Percentiles rank a stretch among this genome's conserved stretches.
phyloP scores from a whole-genome alignment of 2,797 vertebrate species.

The Crocidura indochinensis region DNA sequence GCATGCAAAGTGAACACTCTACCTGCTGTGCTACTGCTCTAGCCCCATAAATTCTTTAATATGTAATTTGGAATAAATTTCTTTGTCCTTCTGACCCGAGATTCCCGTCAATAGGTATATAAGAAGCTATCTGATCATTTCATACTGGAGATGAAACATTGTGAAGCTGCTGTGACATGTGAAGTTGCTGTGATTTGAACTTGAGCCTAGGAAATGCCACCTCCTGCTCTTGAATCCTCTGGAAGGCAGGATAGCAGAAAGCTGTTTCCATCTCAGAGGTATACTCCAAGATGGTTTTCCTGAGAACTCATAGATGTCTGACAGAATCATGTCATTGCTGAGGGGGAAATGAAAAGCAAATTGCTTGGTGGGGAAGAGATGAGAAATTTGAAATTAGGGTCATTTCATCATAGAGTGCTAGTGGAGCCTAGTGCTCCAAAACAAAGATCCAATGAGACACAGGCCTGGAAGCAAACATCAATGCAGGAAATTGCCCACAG shows the following conservation, averaged over 20 bases:
- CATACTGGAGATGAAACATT: constrained; percentile 16
- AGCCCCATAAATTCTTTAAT: too few relatives aligned
- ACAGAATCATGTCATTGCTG: not conserved
- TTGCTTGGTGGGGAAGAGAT: not conserved
- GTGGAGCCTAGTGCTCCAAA: too few relatives aligned
- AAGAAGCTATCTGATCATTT: not conserved
- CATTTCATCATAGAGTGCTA: too few relatives aligned
- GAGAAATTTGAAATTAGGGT: too few relatives aligned
- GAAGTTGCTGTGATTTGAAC: not conserved
- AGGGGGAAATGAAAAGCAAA: not conserved
- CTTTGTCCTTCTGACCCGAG: constrained; percentile 18
- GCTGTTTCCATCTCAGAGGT: not conserved
- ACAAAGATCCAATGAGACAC: too few relatives aligned
- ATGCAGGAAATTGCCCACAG: too few relatives aligned
- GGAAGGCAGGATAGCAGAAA: not conserved
- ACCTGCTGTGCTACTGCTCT: too few relatives aligned
- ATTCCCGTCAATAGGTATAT: not conserved
- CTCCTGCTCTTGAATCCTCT: not conserved
- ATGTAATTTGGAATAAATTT: not conserved
- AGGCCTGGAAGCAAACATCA: too few relatives aligned
- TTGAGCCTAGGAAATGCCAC: not conserved
- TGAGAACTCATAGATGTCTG: not conserved
- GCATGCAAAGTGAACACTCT: too few relatives aligned
- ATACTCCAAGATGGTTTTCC: not conserved
- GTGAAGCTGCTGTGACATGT: not conserved